Percentiles rank a stretch among this genome's conserved stretches.
These are phyloP conservation scores for Dermatemys mawii DNA, from an alignment of 2,113 vertebrate species.

Conservation along the genomic window DNA sequence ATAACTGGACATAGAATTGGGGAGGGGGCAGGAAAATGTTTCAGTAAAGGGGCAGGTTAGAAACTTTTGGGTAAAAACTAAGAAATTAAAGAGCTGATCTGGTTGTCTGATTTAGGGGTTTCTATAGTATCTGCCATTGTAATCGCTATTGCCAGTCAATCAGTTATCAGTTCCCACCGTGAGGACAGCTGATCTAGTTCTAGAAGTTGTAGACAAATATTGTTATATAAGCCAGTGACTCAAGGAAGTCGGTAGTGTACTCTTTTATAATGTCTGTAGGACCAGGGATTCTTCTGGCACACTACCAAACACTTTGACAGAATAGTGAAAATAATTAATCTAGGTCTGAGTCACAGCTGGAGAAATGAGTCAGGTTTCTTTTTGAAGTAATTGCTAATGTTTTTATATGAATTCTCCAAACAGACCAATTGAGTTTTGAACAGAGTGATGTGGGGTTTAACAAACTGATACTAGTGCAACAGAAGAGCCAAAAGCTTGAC, in stretches of 20 bases:
- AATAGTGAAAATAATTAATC: not conserved
- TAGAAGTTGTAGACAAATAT: not conserved
- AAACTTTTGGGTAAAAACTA: not conserved
- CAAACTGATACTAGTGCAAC: conserved; percentile 56
- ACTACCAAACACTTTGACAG: not conserved
- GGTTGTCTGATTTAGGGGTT: not conserved
- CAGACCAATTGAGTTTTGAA: not conserved
- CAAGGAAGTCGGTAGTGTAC: not conserved
- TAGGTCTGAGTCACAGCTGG: not conserved
- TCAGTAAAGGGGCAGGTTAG: not conserved
- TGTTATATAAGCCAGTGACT: not conserved
- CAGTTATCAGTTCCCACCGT: not conserved
- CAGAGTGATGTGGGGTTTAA: not conserved
- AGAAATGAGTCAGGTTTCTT: conserved; percentile 46
- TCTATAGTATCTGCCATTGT: not conserved
- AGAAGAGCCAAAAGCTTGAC: conserved; percentile 47
- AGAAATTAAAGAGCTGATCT: not conserved
- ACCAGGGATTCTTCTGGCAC: not conserved
- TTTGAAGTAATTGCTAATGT: conserved; percentile 56
- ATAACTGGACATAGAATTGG: not conserved
- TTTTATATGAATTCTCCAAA: conserved; percentile 28
- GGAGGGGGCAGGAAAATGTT: not conserved
- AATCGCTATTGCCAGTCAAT: not conserved
- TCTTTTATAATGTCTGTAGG: not conserved
- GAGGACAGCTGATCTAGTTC: not conserved